Evolutionary conservation across 2,113 vertebrate genomes (phyloP).

Genomic region (Psilopogon haemacephalus): DNA sequence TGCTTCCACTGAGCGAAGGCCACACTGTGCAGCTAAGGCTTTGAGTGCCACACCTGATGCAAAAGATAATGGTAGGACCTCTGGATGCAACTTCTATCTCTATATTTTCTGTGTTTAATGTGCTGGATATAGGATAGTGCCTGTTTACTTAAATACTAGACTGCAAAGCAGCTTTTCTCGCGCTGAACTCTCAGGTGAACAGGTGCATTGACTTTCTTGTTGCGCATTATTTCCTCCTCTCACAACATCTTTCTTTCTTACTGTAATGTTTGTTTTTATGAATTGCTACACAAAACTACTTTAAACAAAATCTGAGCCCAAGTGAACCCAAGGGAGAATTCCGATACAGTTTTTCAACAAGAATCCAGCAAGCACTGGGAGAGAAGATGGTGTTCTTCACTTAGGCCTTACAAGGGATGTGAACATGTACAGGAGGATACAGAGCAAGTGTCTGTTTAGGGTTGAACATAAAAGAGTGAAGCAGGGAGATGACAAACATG

Average conservation of each 20-base stretch:
- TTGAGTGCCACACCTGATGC: fast-evolving
- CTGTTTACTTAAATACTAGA: not conserved
- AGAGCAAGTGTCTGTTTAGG: not conserved
- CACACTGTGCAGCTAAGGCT: fast-evolving
- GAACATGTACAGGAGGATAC: not conserved
- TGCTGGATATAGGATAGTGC: not conserved
- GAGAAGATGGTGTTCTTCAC: not conserved
- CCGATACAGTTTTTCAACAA: not conserved
- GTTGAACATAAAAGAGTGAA: not conserved
- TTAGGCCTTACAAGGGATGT: not conserved
- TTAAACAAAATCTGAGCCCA: not conserved
- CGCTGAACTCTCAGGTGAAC: not conserved
- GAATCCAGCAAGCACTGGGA: not conserved
- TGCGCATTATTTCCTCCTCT: not conserved
- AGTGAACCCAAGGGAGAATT: not conserved
- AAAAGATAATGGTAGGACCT: not conserved
- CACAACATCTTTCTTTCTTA: not conserved
- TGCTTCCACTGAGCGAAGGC: fast-evolving
- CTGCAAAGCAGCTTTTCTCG: not conserved
- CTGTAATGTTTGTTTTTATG: not conserved
- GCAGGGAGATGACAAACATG: not conserved
- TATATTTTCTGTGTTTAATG: not conserved
- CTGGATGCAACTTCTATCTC: not conserved
- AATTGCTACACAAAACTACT: not conserved
- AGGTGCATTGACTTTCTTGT: not conserved